Conservation (phyloP, 2,888 invertebrate genomes). For the Habrosyne pyritoides region DNA sequence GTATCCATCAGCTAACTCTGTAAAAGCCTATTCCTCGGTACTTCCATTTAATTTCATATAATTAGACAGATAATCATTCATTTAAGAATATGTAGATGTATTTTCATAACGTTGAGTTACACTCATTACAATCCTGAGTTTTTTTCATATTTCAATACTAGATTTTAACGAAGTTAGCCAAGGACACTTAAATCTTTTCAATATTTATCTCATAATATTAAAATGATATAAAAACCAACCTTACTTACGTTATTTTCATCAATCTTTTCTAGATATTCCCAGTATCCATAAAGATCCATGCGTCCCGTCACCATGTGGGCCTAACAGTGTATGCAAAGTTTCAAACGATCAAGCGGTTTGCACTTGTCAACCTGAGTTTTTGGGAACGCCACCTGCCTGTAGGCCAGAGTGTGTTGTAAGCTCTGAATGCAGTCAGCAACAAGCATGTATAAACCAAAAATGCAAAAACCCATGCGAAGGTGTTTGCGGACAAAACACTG, state of each 20-base stretch:
- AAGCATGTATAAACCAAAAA: slow-evolving; percentile 87
- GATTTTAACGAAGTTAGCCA: too few species aligned
- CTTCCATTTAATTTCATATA: neutral
- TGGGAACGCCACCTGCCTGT: slow-evolving; percentile 86
- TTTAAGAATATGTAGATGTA: too few species aligned
- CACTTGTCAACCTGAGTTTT: slow-evolving; percentile 86
- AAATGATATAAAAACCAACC: too few species aligned
- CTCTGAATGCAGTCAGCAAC: slow-evolving; percentile 85
- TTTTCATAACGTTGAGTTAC: too few species aligned
- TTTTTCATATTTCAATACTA: too few species aligned
- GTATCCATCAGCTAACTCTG: neutral
- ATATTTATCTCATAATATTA: too few species aligned
- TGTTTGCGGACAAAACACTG: slow-evolving; percentile 86
- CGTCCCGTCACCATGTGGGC: slow-evolving; percentile 89
- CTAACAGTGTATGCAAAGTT: slow-evolving; percentile 89
- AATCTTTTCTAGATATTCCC: slow-evolving; percentile 3
- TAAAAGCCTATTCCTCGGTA: neutral
- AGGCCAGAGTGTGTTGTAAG: slow-evolving; percentile 87
- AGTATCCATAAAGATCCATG: slow-evolving; percentile 82
- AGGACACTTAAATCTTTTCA: too few species aligned
- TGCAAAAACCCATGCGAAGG: slow-evolving; percentile 88
- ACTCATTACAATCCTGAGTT: too few species aligned
- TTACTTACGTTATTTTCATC: too few species aligned
- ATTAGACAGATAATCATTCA: too few species aligned
- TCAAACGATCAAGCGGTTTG: slow-evolving; percentile 88